phyloP scores from a whole-genome alignment of 2,797 vertebrate genomes.

The Garrulus glandarius region DNA sequence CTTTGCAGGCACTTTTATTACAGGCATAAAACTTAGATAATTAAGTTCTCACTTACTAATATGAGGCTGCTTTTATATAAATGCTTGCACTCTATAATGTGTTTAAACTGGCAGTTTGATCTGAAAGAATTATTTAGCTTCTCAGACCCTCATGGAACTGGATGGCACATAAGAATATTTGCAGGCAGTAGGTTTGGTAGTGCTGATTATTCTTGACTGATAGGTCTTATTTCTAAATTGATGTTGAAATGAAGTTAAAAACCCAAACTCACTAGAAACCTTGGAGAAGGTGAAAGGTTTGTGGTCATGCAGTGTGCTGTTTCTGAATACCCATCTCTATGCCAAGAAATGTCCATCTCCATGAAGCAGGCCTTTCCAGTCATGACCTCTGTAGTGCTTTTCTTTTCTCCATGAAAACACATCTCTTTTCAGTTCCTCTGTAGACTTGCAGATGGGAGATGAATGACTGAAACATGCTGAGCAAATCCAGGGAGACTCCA shows the following conservation, averaged over 20 bases:
- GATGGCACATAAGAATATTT: background rate
- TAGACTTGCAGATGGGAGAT: background rate
- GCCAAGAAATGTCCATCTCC: background rate
- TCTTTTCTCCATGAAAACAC: background rate
- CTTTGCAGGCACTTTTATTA: background rate
- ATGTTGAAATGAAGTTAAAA: background rate
- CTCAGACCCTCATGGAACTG: fast-evolving
- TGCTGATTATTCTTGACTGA: background rate
- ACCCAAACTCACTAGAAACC: background rate
- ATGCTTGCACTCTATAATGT: background rate
- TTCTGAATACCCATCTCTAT: background rate
- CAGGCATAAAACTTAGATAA: background rate
- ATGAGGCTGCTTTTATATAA: background rate
- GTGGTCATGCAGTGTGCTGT: fast-evolving
- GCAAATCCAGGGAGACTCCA: background rate
- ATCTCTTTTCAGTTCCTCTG: background rate
- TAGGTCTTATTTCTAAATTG: background rate
- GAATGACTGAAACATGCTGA: background rate
- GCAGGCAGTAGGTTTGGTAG: background rate
- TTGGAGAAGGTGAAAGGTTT: background rate
- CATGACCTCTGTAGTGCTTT: background rate
- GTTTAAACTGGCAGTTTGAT: background rate
- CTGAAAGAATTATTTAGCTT: background rate
- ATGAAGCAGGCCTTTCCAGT: background rate
- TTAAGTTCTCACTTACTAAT: background rate